Conservation (phyloP, 1,140 invertebrate genomes). For the Drosophila ambigua region DNA sequence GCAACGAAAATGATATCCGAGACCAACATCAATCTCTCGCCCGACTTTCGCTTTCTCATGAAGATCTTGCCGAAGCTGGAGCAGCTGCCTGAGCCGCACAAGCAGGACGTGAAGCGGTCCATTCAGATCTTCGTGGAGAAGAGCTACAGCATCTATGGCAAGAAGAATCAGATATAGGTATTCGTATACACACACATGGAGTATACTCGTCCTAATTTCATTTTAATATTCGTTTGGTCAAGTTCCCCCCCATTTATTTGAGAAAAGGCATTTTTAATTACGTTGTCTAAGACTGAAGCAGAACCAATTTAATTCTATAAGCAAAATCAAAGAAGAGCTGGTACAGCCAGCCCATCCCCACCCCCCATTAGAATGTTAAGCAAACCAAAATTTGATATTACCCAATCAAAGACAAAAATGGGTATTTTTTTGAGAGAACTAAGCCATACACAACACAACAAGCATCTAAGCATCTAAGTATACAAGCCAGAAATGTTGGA, state of each 20-base stretch:
- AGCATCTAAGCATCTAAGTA: neutral
- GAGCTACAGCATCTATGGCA: conserved; percentile 69
- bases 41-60: conserved; percentile 80
- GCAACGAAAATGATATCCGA: conserved; percentile 43
- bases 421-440: conserved; percentile 20
- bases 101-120: conserved; percentile 74
- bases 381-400: conserved; percentile 24
- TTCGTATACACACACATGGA: neutral
- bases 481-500: neutral
- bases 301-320: conserved; percentile 49
- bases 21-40: conserved; percentile 76
- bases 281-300: conserved; percentile 70
- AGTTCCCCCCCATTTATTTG: conserved; percentile 13
- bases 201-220: conserved; percentile 6
- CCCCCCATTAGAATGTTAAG: conserved; percentile 27
- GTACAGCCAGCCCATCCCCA: conserved; percentile 4
- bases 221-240: conserved; percentile 11
- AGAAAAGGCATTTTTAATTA: conserved; percentile 44
- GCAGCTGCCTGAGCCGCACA: conserved; percentile 76
- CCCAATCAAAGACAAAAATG: conserved; percentile 20
- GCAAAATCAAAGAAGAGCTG: conserved; percentile 20
- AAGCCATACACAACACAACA: conserved; percentile 30
- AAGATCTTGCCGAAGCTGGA: conserved; percentile 79
- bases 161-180: conserved; percentile 48
- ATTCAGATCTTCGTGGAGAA: conserved; percentile 79